These are phyloP conservation scores for Morpho helenor DNA, from an alignment of 2,888 invertebrate genomes.

Conservation along the genomic window DNA sequence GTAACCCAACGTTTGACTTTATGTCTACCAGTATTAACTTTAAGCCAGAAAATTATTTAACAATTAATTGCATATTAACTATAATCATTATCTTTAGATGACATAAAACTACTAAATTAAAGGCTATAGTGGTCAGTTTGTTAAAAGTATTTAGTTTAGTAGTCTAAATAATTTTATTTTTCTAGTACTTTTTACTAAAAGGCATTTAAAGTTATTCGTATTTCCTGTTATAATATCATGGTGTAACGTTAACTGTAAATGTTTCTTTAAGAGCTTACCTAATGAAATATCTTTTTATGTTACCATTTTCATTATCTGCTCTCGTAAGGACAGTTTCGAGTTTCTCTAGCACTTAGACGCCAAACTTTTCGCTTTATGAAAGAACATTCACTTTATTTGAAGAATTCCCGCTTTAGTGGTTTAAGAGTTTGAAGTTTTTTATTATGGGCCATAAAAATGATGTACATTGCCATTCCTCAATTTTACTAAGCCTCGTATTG, in stretches of 20 bases:
- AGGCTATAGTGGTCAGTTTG: too few relatives aligned
- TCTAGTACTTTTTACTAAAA: too few relatives aligned
- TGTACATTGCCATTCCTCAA: neutral
- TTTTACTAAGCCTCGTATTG: neutral
- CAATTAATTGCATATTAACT: too few relatives aligned
- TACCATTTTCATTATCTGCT: slow-evolving; percentile 43
- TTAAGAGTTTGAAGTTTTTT: slow-evolving; percentile 21
- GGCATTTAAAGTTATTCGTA: too few relatives aligned
- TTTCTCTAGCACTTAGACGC: slow-evolving; percentile 45
- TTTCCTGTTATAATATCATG: too few relatives aligned
- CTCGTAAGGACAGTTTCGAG: slow-evolving; percentile 47
- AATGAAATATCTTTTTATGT: slow-evolving; percentile 32
- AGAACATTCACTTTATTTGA: slow-evolving; percentile 44
- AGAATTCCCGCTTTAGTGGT: slow-evolving; percentile 41
- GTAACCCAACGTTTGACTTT: too few relatives aligned
- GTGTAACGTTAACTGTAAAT: slow-evolving; percentile 7
- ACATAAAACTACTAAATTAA: too few relatives aligned
- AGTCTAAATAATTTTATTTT: too few relatives aligned
- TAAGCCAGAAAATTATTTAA: too few relatives aligned
- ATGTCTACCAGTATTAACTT: too few relatives aligned
- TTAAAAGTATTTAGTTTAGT: too few relatives aligned
- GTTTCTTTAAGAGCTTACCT: slow-evolving; percentile 19
- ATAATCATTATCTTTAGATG: too few relatives aligned
- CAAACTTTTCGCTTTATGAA: slow-evolving; percentile 56
- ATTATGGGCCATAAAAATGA: slow-evolving; percentile 10